A percentile compares a stretch with the other conserved stretches of the same genome.
These are phyloP conservation scores for Bufo bufo DNA, from an alignment of 2,113 vertebrate genomes.

Conservation along the genomic window DNA sequence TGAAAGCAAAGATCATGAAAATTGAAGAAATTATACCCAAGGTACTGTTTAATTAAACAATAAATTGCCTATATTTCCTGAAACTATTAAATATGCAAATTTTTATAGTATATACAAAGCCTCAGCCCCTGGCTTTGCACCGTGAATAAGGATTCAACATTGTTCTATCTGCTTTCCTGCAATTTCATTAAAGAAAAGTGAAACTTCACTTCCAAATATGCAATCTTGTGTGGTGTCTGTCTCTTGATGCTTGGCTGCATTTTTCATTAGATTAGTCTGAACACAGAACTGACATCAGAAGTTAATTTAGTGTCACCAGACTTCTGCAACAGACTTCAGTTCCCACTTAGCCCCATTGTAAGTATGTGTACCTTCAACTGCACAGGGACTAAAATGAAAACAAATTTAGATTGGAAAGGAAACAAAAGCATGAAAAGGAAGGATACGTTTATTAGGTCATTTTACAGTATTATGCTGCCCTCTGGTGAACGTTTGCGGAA, in stretches of 20 bases:
- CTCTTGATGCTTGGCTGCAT: slow-evolving; percentile 34
- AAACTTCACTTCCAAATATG: background rate
- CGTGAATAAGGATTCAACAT: background rate
- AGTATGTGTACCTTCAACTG: slow-evolving; percentile 13
- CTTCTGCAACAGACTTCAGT: slow-evolving; percentile 13
- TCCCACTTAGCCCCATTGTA: slow-evolving; percentile 24
- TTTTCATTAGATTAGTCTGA: slow-evolving; percentile 42
- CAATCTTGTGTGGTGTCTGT: slow-evolving; percentile 21
- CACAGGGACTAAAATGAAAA: background rate
- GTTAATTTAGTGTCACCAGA: slow-evolving; percentile 34
- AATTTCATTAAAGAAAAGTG: slow-evolving; percentile 21
- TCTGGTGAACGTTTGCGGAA: background rate
- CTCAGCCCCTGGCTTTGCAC: background rate
- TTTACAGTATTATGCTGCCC: slow-evolving; percentile 34
- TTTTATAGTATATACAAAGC: background rate
- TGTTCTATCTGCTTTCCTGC: background rate
- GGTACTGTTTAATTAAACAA: background rate
- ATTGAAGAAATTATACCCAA: background rate
- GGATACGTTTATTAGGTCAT: background rate
- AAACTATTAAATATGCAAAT: background rate
- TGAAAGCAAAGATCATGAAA: background rate
- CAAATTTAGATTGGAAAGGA: background rate
- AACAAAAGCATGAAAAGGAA: background rate
- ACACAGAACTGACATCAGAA: slow-evolving; percentile 37
- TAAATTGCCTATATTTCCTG: no score